Base-by-base conservation (phyloP, 2,888 invertebrate genomes). In the Nymphalis c-album region DNA sequence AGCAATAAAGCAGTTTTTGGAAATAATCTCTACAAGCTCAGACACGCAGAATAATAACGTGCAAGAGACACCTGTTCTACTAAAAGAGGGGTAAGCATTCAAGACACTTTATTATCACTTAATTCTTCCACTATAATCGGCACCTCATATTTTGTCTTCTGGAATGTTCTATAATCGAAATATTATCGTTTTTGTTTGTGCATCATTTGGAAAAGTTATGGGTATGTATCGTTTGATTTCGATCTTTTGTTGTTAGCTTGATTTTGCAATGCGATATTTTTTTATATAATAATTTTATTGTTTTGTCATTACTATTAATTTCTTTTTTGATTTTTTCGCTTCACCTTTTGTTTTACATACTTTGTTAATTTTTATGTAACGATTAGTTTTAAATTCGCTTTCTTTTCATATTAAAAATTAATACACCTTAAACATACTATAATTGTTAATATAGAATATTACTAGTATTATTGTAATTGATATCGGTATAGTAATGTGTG, bases 71-170 rank as follows among this genome's bases (percentile, higher is more conserved):
- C 97, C 97, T 60, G 96, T 98, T 74, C 94, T 97, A 78, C 93
- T 98, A 61, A 98, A 98, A 93, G 97, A 98, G 94, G 97, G 98
- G 98, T 98, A 88, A 94, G 96, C 93, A 69, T 70, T 53, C 40
- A 26, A 22, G 16, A 62, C 46, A 57, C 35, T 1, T n/a, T n/a
- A 6, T 61, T 10, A 26, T 31, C 31, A 22, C 16, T 18, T 22
- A 31, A 45, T 17, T 20, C 40, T 22, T 48, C 35, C 58, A 35
- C 58, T 45, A 40, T 40, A 46, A 50, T 58, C 63, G 63, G 55
- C 51, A 64, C 69, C 65, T 71, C 22, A 22, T 62, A 64, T 63
- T 71, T 69, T 67, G 35, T 69, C 64, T 67, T 70, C 63, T 26
- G 58, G 48, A 71, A 65, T 70, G 57, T 60, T 63, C 64, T 67